These are phyloP conservation scores for Gobio gobio DNA, from an alignment of 2,113 vertebrate genomes.

Conservation along the genomic window DNA sequence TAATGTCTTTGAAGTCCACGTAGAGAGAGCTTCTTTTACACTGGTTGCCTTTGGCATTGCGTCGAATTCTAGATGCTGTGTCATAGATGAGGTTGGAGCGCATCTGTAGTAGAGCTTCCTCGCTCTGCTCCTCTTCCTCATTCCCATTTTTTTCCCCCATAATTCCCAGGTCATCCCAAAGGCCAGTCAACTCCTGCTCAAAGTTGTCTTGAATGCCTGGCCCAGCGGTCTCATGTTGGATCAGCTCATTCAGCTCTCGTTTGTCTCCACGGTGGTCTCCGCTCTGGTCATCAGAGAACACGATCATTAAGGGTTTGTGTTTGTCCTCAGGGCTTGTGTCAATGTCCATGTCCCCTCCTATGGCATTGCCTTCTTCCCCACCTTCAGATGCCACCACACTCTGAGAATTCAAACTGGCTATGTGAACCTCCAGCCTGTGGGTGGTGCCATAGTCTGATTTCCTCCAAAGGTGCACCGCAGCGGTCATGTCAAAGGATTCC, in stretches of 20 bases:
- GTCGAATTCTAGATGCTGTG: conserved; percentile 87
- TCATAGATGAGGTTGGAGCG: conserved; percentile 96
- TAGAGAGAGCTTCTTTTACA: conserved; percentile 92
- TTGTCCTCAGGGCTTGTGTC: conserved; percentile 86
- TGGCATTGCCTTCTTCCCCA: conserved; percentile 57
- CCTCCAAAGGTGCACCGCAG: conserved; percentile 84
- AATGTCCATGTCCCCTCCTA: conserved; percentile 83
- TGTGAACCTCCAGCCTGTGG: conserved; percentile 88
- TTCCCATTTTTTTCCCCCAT: conserved; percentile 61
- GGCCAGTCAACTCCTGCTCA: conserved; percentile 58
- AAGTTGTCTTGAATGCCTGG: conserved; percentile 73
- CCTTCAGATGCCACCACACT: conserved; percentile 56
- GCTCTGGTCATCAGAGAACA: conserved; percentile 95
- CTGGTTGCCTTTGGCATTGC: conserved; percentile 94
- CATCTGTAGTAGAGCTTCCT: conserved; percentile 92
- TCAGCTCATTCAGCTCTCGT: conserved; percentile 91
- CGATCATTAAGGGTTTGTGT: conserved; percentile 89
- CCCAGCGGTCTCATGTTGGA: conserved; percentile 84
- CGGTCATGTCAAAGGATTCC: conserved; percentile 92
- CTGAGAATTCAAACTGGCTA: conserved; percentile 77
- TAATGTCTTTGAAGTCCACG: conserved; percentile 97
- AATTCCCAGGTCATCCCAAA: conserved; percentile 63
- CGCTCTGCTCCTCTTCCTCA: conserved; percentile 77
- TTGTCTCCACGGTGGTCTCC: conserved; percentile 84
- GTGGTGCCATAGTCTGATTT: conserved; percentile 79